These are phyloP conservation scores for Papilio polyxenes DNA, from an alignment of 1,140 invertebrate species.

Conservation along the genomic window DNA sequence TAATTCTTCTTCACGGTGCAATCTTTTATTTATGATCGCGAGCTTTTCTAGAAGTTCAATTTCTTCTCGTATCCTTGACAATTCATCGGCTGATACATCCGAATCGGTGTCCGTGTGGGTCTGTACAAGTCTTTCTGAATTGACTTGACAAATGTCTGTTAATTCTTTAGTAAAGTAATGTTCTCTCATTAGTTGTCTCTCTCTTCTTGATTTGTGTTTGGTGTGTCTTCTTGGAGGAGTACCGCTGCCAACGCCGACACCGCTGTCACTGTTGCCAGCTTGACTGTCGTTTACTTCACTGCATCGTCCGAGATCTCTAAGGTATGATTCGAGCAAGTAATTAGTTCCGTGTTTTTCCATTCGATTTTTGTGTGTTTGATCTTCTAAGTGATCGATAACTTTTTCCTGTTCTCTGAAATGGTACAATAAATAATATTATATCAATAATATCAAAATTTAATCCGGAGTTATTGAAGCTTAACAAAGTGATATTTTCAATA, in stretches of 20 bases:
- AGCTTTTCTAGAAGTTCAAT: conserved; percentile 86
- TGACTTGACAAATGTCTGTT: conserved; percentile 78
- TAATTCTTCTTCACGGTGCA: conserved; percentile 86
- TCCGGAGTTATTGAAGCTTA: neutral
- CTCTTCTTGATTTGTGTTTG: conserved; percentile 79
- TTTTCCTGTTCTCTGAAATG: conserved; percentile 87
- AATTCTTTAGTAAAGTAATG: conserved; percentile 80
- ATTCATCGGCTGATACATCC: conserved; percentile 77
- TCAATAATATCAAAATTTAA: neutral
- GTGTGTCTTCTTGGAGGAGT: conserved; percentile 76
- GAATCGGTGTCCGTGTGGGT: conserved; percentile 80
- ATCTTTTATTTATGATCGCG: conserved; percentile 85
- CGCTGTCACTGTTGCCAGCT: conserved; percentile 82
- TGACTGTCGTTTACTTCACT: conserved; percentile 79
- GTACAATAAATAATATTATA: conserved; percentile 40
- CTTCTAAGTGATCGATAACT: conserved; percentile 88
- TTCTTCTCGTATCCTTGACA: conserved; percentile 81
- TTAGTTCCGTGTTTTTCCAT: conserved; percentile 89
- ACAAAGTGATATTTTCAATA: neutral
- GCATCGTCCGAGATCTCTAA: conserved; percentile 78
- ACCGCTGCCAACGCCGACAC: conserved; percentile 77
- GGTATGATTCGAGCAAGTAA: conserved; percentile 90
- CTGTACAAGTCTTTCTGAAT: conserved; percentile 77
- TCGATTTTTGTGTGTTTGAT: conserved; percentile 85
- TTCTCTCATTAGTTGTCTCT: conserved; percentile 77